phyloP scores from a whole-genome alignment of 2,888 invertebrate species.

The Carpatolechia fugitivella region DNA sequence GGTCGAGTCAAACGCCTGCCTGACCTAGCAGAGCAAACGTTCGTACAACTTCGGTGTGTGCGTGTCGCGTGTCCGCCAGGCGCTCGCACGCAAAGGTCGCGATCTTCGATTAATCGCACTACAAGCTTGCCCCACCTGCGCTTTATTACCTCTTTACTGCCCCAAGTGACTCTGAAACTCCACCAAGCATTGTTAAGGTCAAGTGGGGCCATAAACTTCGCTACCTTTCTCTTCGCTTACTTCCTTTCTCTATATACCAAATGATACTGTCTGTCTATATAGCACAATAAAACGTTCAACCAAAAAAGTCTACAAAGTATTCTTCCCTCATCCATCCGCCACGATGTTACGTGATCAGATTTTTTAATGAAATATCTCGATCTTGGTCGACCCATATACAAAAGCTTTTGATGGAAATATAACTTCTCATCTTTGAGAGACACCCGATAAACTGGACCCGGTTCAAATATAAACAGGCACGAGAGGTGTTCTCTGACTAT shows the following conservation, averaged over 20 bases:
- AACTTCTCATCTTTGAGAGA: slow-evolving; percentile 32
- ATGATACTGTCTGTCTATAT: neutral
- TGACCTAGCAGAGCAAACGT: slow-evolving; percentile 47
- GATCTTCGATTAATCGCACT: slow-evolving; percentile 62
- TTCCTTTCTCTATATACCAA: neutral
- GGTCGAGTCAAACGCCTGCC: slow-evolving; percentile 47
- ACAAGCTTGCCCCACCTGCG: slow-evolving; percentile 49
- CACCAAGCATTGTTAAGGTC: slow-evolving; percentile 55
- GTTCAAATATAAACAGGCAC: neutral
- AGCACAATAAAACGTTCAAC: neutral
- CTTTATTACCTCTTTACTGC: slow-evolving; percentile 60
- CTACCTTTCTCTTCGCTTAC: no score
- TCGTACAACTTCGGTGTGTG: slow-evolving; percentile 32
- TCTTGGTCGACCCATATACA: slow-evolving; percentile 35
- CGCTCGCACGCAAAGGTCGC: slow-evolving; percentile 70
- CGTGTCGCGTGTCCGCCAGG: slow-evolving; percentile 61
- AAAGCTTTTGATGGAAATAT: slow-evolving; percentile 41
- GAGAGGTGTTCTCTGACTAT: neutral
- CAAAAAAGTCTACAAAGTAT: slow-evolving; percentile 37
- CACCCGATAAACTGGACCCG: neutral
- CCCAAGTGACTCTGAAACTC: slow-evolving; percentile 42
- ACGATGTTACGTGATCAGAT: slow-evolving; percentile 43
- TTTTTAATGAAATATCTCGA: slow-evolving; percentile 41
- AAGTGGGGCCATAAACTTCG: slow-evolving; percentile 30
- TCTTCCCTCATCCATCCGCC: slow-evolving; percentile 41